phyloP scores from a whole-genome alignment of 2,797 vertebrate species.

The Anas flavirostris region DNA sequence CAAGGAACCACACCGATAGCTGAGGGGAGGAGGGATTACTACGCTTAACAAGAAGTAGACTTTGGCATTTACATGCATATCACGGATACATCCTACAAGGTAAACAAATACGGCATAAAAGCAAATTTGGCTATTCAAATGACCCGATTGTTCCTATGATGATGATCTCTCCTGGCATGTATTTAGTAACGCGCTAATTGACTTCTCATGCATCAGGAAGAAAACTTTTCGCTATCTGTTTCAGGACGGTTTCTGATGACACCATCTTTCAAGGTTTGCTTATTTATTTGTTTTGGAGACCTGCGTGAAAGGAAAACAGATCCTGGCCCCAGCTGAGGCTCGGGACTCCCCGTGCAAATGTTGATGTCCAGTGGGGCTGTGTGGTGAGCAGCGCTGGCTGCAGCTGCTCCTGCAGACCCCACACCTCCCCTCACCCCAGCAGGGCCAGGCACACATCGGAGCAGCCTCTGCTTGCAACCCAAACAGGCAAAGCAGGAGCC shows the following conservation, averaged over 20 bases:
- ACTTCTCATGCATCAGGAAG: slow-evolving; percentile 19
- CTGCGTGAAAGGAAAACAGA: slow-evolving; percentile 15
- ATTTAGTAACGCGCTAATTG: slow-evolving; percentile 28
- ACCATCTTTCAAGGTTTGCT: not conserved
- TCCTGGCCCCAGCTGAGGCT: not conserved
- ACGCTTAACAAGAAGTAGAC: slow-evolving; percentile 52
- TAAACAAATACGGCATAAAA: slow-evolving; percentile 69
- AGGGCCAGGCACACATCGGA: not conserved
- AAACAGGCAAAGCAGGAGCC: slow-evolving; percentile 31
- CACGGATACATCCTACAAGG: not conserved
- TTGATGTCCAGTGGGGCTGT: not conserved
- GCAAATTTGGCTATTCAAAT: slow-evolving; percentile 57
- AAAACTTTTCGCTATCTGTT: slow-evolving; percentile 15
- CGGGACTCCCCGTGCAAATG: not conserved
- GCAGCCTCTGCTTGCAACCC: not conserved
- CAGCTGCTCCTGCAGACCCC: not conserved
- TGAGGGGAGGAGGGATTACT: slow-evolving; percentile 30
- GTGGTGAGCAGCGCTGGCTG: not conserved
- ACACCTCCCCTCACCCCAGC: rapidly evolving
- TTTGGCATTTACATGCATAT: slow-evolving; percentile 58
- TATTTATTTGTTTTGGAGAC: not conserved
- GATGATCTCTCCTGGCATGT: slow-evolving; percentile 38
- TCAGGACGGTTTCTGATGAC: not conserved
- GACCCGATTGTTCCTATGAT: slow-evolving; percentile 39
- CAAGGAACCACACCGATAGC: slow-evolving; percentile 73